Base-by-base conservation (phyloP, 2,797 vertebrate species). In the Harpagifer antarcticus region DNA sequence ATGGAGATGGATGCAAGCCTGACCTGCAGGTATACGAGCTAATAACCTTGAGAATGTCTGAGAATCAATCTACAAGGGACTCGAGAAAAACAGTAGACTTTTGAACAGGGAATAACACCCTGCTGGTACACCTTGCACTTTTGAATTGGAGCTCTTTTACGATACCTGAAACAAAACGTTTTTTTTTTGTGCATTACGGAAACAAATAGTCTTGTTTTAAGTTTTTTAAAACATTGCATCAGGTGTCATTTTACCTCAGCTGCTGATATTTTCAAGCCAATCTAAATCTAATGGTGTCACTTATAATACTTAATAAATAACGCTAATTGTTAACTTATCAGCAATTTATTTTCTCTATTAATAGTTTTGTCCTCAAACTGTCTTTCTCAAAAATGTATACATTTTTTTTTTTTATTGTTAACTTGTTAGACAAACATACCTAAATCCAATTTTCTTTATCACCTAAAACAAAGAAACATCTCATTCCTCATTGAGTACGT, bases 121-220 rank as follows among this genome's bases (percentile, higher is more conserved):
- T 8, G 6, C 49, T 13, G 62, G 59, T 43, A 63, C 54, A 55
- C 47, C 23, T 16, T 79, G 67, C 82, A 83, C 82, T 79, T 82
- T 82, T 57, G 13, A 73, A 68, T 72, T 43, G 1, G 0, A 54
- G 61, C 31, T 48, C 17, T 79, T 72, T 81, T 58, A 54, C 66
- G 54, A 10, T 31, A 61, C n/a, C 56, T 40, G 16, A 64, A 62
- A 73, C 52, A 72, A 17, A n/a, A 56, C 45, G 23, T 47, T 55
- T 54, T 63, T 43, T 56, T 58, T 64, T 54, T 68, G 37, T 40
- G 14, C 47, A 55, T 68, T 49, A 50, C 45, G 72, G 62, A 23
- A 48, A 31, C 17, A 9, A 62, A 58, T 9, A 3, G 9, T 10
- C 43, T 55, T 61, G 65, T 77, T 37, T 37, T 37, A 37, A 37